Percentiles rank a stretch among this genome's conserved stretches.
Evolutionary conservation across 2,888 invertebrate species (phyloP).

Genomic region (Harmothoe impar): DNA sequence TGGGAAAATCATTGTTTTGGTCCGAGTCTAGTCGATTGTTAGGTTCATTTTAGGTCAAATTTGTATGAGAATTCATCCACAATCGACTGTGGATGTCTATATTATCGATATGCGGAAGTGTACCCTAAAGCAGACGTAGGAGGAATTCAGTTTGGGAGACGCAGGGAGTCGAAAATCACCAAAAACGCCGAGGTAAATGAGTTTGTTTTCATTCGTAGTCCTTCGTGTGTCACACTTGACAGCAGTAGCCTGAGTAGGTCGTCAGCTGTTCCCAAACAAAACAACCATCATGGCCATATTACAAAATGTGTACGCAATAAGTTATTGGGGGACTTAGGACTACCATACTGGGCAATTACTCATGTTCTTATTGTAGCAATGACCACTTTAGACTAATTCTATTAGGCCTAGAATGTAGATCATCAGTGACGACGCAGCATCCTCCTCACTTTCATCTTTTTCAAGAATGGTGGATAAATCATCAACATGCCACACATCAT

Average conservation of each 20-base stretch:
- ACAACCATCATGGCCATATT: background rate
- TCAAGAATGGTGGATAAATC: too few species aligned
- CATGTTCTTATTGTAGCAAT: too few species aligned
- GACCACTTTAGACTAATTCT: too few species aligned
- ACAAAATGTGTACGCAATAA: slow-evolving; percentile 19
- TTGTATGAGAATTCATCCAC: background rate
- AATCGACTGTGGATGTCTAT: background rate
- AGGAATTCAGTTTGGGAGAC: background rate
- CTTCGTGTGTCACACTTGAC: background rate
- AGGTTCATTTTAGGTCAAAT: slow-evolving; percentile 14
- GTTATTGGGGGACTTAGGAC: too few species aligned
- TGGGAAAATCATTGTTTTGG: slow-evolving; percentile 62
- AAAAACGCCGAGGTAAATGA: background rate
- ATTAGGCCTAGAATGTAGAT: too few species aligned
- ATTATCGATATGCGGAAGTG: slow-evolving; percentile 1
- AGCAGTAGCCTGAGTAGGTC: background rate
- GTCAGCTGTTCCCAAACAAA: slow-evolving; percentile 24
- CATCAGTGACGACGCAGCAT: too few species aligned
- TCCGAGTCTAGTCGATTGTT: background rate
- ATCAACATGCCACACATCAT: too few species aligned
- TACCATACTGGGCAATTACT: too few species aligned
- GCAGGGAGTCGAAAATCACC: background rate
- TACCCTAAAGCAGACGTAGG: background rate
- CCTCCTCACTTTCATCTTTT: too few species aligned
- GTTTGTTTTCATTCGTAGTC: slow-evolving; percentile 37